Evolutionary conservation across 2,888 invertebrate species (phyloP).

Genomic region (Apamea sordens): DNA sequence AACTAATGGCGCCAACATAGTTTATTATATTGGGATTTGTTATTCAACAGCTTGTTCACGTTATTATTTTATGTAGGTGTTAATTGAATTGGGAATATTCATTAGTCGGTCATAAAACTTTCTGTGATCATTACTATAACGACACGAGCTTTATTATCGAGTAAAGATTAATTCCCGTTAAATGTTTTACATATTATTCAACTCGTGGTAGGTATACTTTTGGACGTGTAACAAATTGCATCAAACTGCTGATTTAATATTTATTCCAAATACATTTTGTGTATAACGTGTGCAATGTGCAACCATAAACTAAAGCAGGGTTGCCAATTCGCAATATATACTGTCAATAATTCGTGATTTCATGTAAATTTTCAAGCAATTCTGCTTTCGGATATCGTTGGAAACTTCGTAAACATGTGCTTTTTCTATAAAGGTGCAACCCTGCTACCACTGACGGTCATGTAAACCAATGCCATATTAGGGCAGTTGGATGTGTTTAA

Average conservation of each 20-base stretch:
- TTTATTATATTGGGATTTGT: constrained; percentile 65
- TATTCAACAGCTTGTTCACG: constrained; percentile 64
- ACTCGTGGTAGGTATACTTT: constrained; percentile 42
- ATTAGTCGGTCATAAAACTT: constrained; percentile 61
- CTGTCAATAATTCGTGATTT: not conserved
- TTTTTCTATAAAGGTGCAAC: constrained; percentile 22
- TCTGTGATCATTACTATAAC: constrained; percentile 55
- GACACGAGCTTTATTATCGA: constrained; percentile 43
- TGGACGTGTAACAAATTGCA: constrained; percentile 47
- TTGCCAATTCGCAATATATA: constrained; percentile 30
- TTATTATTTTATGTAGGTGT: constrained; percentile 67
- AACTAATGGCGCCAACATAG: constrained; percentile 69
- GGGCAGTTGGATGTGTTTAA: constrained; percentile 68
- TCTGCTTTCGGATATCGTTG: not conserved
- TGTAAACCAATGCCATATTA: constrained; percentile 66
- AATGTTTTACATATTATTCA: constrained; percentile 44
- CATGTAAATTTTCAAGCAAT: not conserved
- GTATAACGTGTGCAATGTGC: constrained; percentile 67
- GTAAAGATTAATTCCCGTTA: constrained; percentile 53
- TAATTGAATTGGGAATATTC: constrained; percentile 70
- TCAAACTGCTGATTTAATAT: constrained; percentile 44
- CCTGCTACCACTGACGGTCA: constrained; percentile 40
- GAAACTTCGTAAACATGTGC: not conserved
- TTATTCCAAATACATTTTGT: constrained; percentile 67
- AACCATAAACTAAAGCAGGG: constrained; percentile 30